Evolutionary conservation across 2,888 invertebrate genomes (phyloP), one percentile per base, ranked within the genome.

Genomic region (Cyclophora punctaria): DNA sequence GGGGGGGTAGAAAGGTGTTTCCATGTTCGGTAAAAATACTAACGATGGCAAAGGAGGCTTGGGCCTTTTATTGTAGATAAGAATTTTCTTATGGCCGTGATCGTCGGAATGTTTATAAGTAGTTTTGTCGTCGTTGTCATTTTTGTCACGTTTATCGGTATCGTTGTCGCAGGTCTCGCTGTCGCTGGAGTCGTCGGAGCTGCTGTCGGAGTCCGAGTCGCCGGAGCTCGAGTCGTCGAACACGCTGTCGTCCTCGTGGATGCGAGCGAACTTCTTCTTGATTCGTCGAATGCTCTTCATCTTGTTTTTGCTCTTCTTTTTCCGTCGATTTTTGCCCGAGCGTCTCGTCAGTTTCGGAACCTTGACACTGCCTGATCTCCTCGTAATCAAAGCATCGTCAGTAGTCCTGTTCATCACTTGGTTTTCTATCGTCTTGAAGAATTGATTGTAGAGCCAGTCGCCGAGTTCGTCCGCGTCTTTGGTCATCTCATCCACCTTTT

Each of bases 401-500:
- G 85, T 80, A 6, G 85, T 80, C 42, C 78, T 78, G 50, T 82
- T 85, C 2, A 86, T 78, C 2, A 85, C 80, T 73, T 84, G 83
- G 45, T 71, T 81, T 59, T 88, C 87, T 45, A 88, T 78, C 20
- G 85, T 80, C 74, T 85, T 84, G 53, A 84, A 86, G 53, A 88
- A 88, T 55, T 87, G 85, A 54, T 84, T 84, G 55, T 86, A 87
- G 5, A 88, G 69, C 87, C 87, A 88, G 54, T 86, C 83, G 20
- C 86, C 77, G 40, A 87, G 70, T 48, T 84, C 83, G 43, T 83
- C 81, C 3, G 78, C 69, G 43, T 81, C 79, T 63, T 80, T 79
- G 3, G 76, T 57, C 47, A 78, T 73, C 50, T 73, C 73, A 44
- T 77, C 75, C 3, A 75, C 67, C 51, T 73, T 75, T 35, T 66